phyloP scores from a whole-genome alignment of 2,888 invertebrate genomes.

The Heliconius aoede region DNA sequence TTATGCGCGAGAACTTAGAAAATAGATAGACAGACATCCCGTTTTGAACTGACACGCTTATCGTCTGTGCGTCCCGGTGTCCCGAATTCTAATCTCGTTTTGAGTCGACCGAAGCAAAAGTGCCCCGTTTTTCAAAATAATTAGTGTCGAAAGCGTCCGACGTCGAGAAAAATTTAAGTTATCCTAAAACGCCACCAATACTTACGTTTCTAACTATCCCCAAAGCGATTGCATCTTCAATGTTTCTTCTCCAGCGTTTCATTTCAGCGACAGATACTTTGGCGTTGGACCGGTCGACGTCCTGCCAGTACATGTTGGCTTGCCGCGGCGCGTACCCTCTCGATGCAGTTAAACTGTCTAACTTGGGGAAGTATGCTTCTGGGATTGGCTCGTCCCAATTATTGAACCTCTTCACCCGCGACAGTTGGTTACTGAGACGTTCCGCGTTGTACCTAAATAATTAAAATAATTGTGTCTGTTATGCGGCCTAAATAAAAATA shows the following conservation, averaged over 20 bases:
- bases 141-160: too few species aligned
- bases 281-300: slow-evolving; percentile 87
- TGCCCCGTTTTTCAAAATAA: too few species aligned
- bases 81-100: too few species aligned
- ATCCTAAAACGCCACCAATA: background rate
- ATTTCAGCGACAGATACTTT: slow-evolving; percentile 86
- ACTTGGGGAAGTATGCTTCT: slow-evolving; percentile 92
- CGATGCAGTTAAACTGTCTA: slow-evolving; percentile 88
- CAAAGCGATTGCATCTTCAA: slow-evolving; percentile 89
- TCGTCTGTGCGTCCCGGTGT: too few species aligned
- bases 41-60: too few species aligned
- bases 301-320: slow-evolving; percentile 82
- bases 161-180: too few species aligned
- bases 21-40: too few species aligned
- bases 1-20: background rate
- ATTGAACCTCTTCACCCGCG: slow-evolving; percentile 85
- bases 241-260: slow-evolving; percentile 89
- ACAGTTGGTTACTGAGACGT: slow-evolving; percentile 88
- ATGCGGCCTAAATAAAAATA: too few species aligned
- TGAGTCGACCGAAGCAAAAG: too few species aligned
- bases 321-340: slow-evolving; percentile 89
- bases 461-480: too few species aligned
- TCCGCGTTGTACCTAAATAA: slow-evolving; percentile 87
- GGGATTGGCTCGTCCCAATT: slow-evolving; percentile 88
- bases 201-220: slow-evolving; percentile 86